A percentile compares a stretch with the other conserved stretches of the same genome.
These are phyloP conservation scores for Coptotermes formosanus DNA, from an alignment of 1,140 invertebrate species.

Conservation along the genomic window DNA sequence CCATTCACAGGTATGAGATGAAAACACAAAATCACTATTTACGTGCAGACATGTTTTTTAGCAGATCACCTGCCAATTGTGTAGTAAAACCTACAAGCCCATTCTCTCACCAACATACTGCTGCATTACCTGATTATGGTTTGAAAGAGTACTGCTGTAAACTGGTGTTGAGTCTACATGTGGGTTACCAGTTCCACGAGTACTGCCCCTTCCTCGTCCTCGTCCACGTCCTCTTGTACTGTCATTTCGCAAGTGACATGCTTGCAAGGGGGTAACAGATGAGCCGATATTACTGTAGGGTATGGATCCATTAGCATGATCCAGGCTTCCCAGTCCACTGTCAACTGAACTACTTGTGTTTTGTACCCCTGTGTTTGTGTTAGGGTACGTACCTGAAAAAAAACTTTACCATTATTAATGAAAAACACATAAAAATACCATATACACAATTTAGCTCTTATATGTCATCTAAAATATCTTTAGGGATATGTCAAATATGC, in stretches of 20 bases:
- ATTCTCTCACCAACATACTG: no score
- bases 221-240: not conserved
- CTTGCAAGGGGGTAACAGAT: not conserved
- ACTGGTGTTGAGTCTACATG: not conserved
- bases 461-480: no score
- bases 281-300: not conserved
- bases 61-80: no score
- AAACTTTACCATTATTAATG: no score
- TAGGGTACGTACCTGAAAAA: not conserved
- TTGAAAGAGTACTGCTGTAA: not conserved
- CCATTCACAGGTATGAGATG: no score
- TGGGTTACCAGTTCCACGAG: not conserved
- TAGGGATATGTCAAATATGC: no score
- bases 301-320: not conserved
- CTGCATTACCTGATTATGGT: not conserved
- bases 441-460: no score
- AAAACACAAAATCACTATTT: not conserved
- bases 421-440: no score
- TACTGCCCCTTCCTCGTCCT: not conserved
- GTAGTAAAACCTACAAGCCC: no score
- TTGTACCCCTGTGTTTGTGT: not conserved
- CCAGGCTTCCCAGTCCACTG: not conserved
- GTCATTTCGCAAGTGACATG: not conserved
- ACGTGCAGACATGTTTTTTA: no score
- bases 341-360: not conserved